Evolutionary conservation across 2,797 vertebrate genomes (phyloP).

Genomic region (Pseudochirops corinnae): DNA sequence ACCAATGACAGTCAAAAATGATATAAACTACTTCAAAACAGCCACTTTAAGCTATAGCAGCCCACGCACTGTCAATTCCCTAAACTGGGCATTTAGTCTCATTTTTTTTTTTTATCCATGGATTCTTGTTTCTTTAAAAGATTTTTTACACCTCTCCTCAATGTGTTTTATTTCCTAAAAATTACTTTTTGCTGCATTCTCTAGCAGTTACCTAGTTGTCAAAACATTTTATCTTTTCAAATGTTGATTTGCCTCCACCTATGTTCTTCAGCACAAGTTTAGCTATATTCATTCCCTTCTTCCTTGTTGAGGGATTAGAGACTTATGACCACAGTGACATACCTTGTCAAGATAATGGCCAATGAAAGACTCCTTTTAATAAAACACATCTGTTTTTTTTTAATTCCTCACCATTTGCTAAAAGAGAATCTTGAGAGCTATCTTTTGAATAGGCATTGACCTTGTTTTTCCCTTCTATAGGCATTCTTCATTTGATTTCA

Average conservation of each 20-base stretch:
- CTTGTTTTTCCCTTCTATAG: background rate
- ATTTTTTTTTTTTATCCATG: background rate
- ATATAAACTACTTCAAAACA: background rate
- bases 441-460: background rate
- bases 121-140: background rate
- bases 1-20: background rate
- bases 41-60: background rate
- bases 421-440: conserved; percentile 31
- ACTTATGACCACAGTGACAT: conserved; percentile 18
- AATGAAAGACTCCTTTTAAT: conserved; percentile 4
- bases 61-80: background rate
- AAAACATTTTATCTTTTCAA: background rate
- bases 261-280: background rate
- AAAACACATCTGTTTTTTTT: background rate
- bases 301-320: background rate
- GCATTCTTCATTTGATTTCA: background rate
- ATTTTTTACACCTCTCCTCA: background rate
- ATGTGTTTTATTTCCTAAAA: background rate
- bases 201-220: background rate
- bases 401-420: conserved; percentile 28
- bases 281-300: background rate
- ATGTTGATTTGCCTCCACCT: background rate
- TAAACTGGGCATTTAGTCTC: background rate
- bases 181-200: background rate
- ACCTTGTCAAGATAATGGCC: background rate